phyloP scores from a whole-genome alignment of 2,888 invertebrate genomes.

The Parochlus steinenii region DNA sequence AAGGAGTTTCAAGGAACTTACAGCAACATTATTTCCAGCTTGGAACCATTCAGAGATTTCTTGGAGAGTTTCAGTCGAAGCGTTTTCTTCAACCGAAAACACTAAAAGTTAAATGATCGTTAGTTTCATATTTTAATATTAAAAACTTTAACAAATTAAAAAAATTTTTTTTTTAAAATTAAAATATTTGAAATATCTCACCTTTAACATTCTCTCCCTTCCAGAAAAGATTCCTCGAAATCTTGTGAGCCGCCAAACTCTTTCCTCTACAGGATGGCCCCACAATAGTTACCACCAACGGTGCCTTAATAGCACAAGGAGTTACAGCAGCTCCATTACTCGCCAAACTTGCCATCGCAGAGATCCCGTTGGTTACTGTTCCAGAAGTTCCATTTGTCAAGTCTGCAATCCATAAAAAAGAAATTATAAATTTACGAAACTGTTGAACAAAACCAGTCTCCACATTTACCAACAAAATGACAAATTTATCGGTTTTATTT shows the following conservation, averaged over 20 bases:
- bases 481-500: not conserved
- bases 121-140: slow-evolving; percentile 9
- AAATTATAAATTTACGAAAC: not conserved
- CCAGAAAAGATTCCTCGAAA: slow-evolving; percentile 80
- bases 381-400: slow-evolving; percentile 2
- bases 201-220: slow-evolving; percentile 74
- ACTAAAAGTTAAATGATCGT: slow-evolving; percentile 43
- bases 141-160: slow-evolving; percentile 3
- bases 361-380: too few relatives aligned
- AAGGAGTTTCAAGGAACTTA: slow-evolving; percentile 24
- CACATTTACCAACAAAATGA: not conserved
- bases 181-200: slow-evolving; percentile 23
- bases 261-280: slow-evolving; percentile 87
- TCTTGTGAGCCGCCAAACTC: slow-evolving; percentile 75
- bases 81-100: slow-evolving; percentile 36
- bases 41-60: slow-evolving; percentile 72
- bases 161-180: not conserved
- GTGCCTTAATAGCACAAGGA: slow-evolving; percentile 33
- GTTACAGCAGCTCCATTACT: slow-evolving; percentile 21
- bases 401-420: too few relatives aligned
- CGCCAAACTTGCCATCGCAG: too few relatives aligned
- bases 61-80: slow-evolving; percentile 50
- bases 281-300: slow-evolving; percentile 72
- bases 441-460: not conserved
- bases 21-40: slow-evolving; percentile 63